A percentile compares a stretch with the other conserved stretches of the same genome.
Conservation (phyloP, 2,113 vertebrate genomes). For the Beaufortia kweichowensis region DNA sequence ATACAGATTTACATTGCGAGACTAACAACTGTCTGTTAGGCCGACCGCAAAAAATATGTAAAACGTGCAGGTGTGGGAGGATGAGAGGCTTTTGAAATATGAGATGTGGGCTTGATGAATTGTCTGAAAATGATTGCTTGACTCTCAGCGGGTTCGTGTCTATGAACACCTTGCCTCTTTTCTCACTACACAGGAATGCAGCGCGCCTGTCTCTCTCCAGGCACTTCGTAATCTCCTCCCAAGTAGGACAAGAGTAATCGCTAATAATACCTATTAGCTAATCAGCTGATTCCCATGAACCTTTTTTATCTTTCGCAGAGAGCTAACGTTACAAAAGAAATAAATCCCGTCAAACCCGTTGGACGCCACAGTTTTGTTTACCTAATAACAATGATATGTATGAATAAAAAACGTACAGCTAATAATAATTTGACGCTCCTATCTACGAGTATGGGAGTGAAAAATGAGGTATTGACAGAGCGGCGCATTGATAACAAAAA, state of each 20-base stretch:
- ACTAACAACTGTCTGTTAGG: conserved; percentile 58
- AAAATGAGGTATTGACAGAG: conserved; percentile 6
- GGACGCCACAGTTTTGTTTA: neutral
- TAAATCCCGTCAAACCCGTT: neutral
- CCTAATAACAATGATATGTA: neutral
- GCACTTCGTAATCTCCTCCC: conserved; percentile 43
- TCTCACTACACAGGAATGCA: conserved; percentile 60
- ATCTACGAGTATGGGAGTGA: neutral
- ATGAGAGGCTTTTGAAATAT: conserved; percentile 67
- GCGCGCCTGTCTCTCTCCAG: conserved; percentile 29
- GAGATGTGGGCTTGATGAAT: conserved; percentile 65
- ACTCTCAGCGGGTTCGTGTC: conserved; percentile 37
- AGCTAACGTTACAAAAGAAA: conserved; percentile 33
- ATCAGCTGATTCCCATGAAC: conserved; percentile 49
- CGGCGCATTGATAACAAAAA: neutral
- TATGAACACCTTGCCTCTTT: conserved; percentile 38
- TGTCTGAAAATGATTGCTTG: conserved; percentile 62
- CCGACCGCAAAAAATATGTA: conserved; percentile 59
- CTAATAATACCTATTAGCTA: conserved; percentile 53
- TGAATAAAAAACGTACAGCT: neutral
- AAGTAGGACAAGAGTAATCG: conserved; percentile 38
- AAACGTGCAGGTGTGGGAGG: conserved; percentile 61
- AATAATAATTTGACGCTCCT: neutral
- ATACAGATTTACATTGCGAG: conserved; percentile 69
- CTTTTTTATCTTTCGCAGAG: conserved; percentile 42